These are phyloP conservation scores for Thymelicus sylvestris DNA, from an alignment of 2,888 invertebrate genomes.

Conservation along the genomic window DNA sequence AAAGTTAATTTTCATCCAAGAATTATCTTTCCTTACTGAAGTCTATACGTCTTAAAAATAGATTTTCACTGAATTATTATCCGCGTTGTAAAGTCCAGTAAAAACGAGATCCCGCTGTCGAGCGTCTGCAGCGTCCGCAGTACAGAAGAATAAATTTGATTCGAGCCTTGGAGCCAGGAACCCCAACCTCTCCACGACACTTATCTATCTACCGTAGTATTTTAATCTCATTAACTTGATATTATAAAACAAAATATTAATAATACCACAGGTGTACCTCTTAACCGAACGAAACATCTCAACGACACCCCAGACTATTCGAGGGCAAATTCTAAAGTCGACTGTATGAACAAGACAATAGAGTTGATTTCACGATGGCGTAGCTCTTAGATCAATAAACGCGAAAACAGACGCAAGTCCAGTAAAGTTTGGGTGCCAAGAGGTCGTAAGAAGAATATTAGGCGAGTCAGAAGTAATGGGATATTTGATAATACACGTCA, in stretches of 20 bases:
- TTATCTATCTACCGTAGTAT: too few species aligned
- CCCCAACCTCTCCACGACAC: too few species aligned
- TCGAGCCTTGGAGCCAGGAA: too few species aligned
- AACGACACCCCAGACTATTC: slow-evolving; percentile 70
- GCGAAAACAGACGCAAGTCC: slow-evolving; percentile 70
- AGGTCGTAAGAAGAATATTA: slow-evolving; percentile 61
- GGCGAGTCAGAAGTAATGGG: slow-evolving; percentile 26
- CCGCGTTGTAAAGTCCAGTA: too few species aligned
- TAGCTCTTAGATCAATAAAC: slow-evolving; percentile 59
- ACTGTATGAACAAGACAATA: slow-evolving; percentile 47
- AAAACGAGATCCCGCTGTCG: too few species aligned
- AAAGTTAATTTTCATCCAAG: too few species aligned
- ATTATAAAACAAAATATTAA: slow-evolving; percentile 16
- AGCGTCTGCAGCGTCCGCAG: too few species aligned
- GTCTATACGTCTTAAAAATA: too few species aligned
- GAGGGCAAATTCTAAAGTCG: slow-evolving; percentile 46
- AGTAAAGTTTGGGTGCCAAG: slow-evolving; percentile 64
- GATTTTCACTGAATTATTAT: too few species aligned
- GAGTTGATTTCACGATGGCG: slow-evolving; percentile 41
- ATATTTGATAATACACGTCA: slow-evolving; percentile 36
- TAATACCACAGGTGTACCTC: slow-evolving; percentile 61
- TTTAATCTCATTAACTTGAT: too few species aligned
- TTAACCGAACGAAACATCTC: slow-evolving; percentile 74
- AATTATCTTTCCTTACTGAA: too few species aligned
- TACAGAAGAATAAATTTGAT: too few species aligned